Conservation (phyloP, 2,797 vertebrate genomes). For the Gobio occitaniae region DNA sequence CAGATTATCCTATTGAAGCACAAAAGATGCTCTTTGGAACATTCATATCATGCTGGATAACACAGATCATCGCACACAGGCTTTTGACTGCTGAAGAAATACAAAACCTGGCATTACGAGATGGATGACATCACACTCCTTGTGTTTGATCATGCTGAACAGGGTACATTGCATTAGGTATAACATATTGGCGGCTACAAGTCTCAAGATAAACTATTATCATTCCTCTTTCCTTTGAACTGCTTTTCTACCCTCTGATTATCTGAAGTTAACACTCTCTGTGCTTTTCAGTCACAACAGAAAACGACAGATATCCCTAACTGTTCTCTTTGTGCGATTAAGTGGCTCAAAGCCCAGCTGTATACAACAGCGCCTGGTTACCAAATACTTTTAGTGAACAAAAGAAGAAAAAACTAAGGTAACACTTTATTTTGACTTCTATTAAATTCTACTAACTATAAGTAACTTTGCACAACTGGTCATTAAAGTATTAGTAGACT, state of each 20-base stretch:
- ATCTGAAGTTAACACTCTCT: not conserved
- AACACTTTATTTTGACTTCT: not conserved
- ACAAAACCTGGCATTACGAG: slow-evolving; percentile 4
- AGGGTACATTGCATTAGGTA: not conserved
- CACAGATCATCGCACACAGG: not conserved
- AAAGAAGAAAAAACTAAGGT: slow-evolving; percentile 6
- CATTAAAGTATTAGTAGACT: not conserved
- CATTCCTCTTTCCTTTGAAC: slow-evolving; percentile 21
- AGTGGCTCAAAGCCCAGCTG: slow-evolving; percentile 21
- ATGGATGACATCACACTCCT: not conserved
- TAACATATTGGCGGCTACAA: not conserved
- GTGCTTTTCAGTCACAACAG: not conserved
- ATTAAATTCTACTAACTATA: not conserved
- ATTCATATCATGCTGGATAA: not conserved
- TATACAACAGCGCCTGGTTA: slow-evolving; percentile 15
- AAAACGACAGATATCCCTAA: not conserved
- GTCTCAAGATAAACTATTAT: slow-evolving; percentile 41
- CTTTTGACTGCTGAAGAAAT: slow-evolving; percentile 6
- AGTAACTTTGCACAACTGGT: not conserved
- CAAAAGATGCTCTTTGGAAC: not conserved
- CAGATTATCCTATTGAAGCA: too few species aligned
- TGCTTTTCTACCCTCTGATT: slow-evolving; percentile 30
- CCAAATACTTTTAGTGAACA: not conserved
- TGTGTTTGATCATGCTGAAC: not conserved
- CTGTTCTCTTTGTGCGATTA: slow-evolving; percentile 16